Evolutionary conservation across 2,888 invertebrate species (phyloP).

Genomic region (Rotaria macrura): DNA sequence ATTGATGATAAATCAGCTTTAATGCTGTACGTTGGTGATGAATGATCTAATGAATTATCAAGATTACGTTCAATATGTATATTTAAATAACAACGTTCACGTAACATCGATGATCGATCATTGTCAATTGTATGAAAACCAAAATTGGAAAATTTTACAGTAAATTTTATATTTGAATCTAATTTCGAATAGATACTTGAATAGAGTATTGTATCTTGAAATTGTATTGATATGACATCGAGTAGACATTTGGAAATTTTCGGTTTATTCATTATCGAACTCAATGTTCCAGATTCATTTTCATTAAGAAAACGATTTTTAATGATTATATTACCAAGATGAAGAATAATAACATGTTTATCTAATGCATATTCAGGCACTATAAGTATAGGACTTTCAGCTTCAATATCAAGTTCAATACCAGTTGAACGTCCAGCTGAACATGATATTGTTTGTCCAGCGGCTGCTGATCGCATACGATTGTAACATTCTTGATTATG

Average conservation of each 20-base stretch:
- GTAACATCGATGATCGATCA: slow-evolving; percentile 7
- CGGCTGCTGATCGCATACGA: slow-evolving; percentile 58
- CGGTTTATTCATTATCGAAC: not conserved
- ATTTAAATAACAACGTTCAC: slow-evolving; percentile 58
- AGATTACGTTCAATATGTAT: slow-evolving; percentile 73
- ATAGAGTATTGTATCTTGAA: slow-evolving; percentile 21
- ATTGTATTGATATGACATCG: slow-evolving; percentile 22
- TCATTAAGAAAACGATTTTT: slow-evolving; percentile 61
- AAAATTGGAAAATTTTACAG: slow-evolving; percentile 19
- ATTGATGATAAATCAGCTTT: slow-evolving; percentile 74
- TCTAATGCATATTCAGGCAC: slow-evolving; percentile 69
- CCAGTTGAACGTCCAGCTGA: slow-evolving; percentile 44
- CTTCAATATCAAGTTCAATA: slow-evolving; percentile 57
- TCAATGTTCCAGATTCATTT: slow-evolving; percentile 35
- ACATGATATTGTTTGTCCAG: slow-evolving; percentile 48
- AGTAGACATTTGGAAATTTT: slow-evolving; percentile 15
- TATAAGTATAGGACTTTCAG: slow-evolving; percentile 66
- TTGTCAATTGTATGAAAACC: not conserved
- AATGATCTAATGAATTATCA: slow-evolving; percentile 55
- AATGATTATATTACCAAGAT: slow-evolving; percentile 53
- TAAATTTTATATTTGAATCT: not conserved
- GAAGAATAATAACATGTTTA: slow-evolving; percentile 62
- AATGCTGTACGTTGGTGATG: slow-evolving; percentile 68
- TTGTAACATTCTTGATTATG: slow-evolving; percentile 68
- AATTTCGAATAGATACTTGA: slow-evolving; percentile 18